phyloP scores from a whole-genome alignment of 2,113 vertebrate species.

The Cololabis saira region DNA sequence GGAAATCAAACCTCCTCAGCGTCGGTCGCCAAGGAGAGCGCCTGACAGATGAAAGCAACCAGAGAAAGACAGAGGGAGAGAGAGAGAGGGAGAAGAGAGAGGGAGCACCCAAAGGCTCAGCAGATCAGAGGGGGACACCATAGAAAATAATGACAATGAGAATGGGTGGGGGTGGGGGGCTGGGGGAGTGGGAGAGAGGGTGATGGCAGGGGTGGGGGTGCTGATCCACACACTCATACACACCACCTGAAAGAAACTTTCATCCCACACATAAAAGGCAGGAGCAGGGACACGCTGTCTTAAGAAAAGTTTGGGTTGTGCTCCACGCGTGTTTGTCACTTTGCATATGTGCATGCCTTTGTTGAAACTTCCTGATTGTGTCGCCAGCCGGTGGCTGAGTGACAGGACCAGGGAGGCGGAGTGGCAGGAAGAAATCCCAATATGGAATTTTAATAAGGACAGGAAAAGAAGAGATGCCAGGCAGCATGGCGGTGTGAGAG shows the following conservation, averaged over 20 bases:
- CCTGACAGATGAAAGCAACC: constrained; percentile 79
- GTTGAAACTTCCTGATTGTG: constrained; percentile 73
- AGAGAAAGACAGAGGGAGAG: constrained; percentile 62
- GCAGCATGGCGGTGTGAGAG: constrained; percentile 68
- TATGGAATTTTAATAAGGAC: constrained; percentile 82
- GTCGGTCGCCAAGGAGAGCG: constrained; percentile 72
- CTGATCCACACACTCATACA: constrained; percentile 61
- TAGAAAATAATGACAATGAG: constrained; percentile 83
- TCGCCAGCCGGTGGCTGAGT: constrained; percentile 67
- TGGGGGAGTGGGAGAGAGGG: constrained; percentile 29
- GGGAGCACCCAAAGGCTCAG: constrained; percentile 72
- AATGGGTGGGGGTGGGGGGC: constrained; percentile 2
- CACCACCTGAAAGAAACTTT: constrained; percentile 78
- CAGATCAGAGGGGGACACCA: constrained; percentile 81
- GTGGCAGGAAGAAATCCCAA: constrained; percentile 79
- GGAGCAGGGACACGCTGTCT: constrained; percentile 70
- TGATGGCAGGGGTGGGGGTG: constrained; percentile 26
- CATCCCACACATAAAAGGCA: constrained; percentile 79
- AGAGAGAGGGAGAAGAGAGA: constrained; percentile 16
- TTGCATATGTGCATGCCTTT: constrained; percentile 65
- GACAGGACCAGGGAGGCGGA: constrained; percentile 76
- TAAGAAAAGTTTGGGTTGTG: constrained; percentile 80
- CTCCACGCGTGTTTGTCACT: constrained; percentile 43
- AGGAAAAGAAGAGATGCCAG: constrained; percentile 71
- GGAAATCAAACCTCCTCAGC: constrained; percentile 80